Percentiles rank a stretch among this genome's conserved stretches.
phyloP scores from a whole-genome alignment of 2,797 vertebrate species.

The Muscicapa comitata region DNA sequence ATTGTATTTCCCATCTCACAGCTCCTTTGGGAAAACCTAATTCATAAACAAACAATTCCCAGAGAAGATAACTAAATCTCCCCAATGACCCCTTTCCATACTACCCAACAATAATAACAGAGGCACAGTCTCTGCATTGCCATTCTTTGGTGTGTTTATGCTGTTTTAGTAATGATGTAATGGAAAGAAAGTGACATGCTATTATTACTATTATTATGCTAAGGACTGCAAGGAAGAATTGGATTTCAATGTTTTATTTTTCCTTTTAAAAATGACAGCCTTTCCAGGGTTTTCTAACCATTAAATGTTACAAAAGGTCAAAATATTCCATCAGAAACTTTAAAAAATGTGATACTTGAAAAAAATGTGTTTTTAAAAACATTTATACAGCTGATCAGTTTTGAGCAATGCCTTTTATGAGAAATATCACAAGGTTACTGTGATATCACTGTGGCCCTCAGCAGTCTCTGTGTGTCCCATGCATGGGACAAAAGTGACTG shows the following conservation, averaged over 20 bases:
- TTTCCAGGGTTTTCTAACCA: constrained; percentile 13
- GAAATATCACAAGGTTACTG: neutral
- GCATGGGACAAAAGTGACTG: neutral
- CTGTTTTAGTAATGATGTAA: constrained; percentile 68
- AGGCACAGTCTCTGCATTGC: constrained; percentile 2
- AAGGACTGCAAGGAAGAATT: constrained; percentile 50
- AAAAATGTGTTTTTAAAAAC: neutral
- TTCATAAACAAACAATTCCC: constrained; percentile 64
- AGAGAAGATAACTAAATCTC: constrained; percentile 42
- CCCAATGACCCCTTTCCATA: constrained; percentile 2
- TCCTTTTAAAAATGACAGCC: constrained; percentile 52
- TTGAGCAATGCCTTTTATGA: neutral
- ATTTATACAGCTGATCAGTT: neutral
- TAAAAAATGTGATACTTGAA: neutral
- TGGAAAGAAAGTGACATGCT: constrained; percentile 70
- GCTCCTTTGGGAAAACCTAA: constrained; percentile 64
- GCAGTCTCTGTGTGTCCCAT: neutral
- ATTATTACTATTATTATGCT: constrained; percentile 24
- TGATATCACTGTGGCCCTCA: neutral
- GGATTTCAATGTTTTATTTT: constrained; percentile 60
- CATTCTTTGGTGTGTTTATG: constrained; percentile 41
- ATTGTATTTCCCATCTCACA: constrained; percentile 56
- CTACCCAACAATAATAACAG: neutral
- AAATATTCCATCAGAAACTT: constrained; percentile 43
- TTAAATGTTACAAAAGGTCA: constrained; percentile 21